phyloP scores from a whole-genome alignment of 2,888 invertebrate species.

The Noctua comes region DNA sequence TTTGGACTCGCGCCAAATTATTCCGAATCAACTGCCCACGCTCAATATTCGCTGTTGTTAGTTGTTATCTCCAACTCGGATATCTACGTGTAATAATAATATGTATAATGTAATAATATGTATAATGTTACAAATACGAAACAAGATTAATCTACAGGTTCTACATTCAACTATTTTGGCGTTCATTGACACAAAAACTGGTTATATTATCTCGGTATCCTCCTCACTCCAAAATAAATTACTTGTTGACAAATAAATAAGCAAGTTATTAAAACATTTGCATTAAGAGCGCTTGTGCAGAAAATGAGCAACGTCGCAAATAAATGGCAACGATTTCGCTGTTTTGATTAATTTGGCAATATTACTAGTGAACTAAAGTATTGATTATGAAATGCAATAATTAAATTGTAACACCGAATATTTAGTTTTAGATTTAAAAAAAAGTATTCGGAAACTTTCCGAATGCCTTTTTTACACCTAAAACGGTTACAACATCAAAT shows the following conservation, averaged over 20 bases:
- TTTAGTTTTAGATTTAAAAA: too few species aligned
- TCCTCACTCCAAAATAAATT: background rate
- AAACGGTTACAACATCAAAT: too few species aligned
- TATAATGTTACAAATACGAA: conserved; percentile 2
- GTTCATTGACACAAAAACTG: conserved; percentile 4
- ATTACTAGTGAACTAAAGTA: too few species aligned
- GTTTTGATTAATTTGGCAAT: too few species aligned
- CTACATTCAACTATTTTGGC: background rate
- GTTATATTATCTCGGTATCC: background rate
- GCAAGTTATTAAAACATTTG: background rate
- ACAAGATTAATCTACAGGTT: background rate
- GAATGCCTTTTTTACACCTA: too few species aligned
- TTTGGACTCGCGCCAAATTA: conserved; percentile 52
- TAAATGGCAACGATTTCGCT: too few species aligned
- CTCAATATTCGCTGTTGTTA: conserved; percentile 32
- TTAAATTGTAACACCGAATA: too few species aligned
- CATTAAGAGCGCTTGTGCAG: background rate
- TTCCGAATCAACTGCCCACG: conserved; percentile 48
- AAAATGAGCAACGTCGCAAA: too few species aligned
- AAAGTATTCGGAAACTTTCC: too few species aligned
- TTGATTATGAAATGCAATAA: too few species aligned
- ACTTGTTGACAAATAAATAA: background rate
- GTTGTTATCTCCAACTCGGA: conserved; percentile 17
- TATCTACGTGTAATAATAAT: background rate
- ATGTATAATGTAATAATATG: background rate